Base-by-base conservation (phyloP, 2,113 vertebrate species). In the Pangasianodon hypophthalmus region DNA sequence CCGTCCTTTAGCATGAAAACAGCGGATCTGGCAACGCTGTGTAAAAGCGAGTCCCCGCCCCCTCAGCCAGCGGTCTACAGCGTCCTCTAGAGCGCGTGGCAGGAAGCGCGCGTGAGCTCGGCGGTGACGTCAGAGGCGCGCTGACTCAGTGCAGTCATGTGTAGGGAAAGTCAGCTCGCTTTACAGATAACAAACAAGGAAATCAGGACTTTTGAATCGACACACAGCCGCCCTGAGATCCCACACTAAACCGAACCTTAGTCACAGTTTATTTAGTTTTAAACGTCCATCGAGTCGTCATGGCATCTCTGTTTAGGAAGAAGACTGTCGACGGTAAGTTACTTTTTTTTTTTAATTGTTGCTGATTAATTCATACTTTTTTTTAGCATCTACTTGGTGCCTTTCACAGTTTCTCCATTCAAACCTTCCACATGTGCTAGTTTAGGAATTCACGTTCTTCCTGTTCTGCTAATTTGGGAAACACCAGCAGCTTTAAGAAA, bases 271-370 rank as follows among this genome's bases (percentile, higher is more conserved):
- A 88, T 85, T 67, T 48, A 87, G 48, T 29, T 81, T 48, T 86
- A 77, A 87, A 67, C 79, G 4, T 58, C 24, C 19, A 6, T 37
- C 37, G 10, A 64, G 41, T 84, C 88, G 85, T 83, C 91, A 99
- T 99, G 98, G 97, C 97, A 85, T 98, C 97, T 75, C 94, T 99
- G 85, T 98, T 99, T 93, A 99, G 98, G 97, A 99, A 98, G 97
- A 99, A 98, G 94, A 99, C 97, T 0, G 97, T 96, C 77, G 98
- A 99, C 14, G 98, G 98, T 99, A 95, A 98, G 98, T 96, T 95
- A 88, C 84, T 91, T 91, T 90, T 80, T 52, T 62, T 71, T 46
- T 24, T 37, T 77, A 60, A 58, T n/a, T 88, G 52, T 60, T 60
- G 3, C 21, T 29, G 50, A 44, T 67, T 37, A 32, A 46, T 64